These are phyloP conservation scores for Odontomyia ornata DNA, from an alignment of 2,888 invertebrate genomes.

Conservation along the genomic window DNA sequence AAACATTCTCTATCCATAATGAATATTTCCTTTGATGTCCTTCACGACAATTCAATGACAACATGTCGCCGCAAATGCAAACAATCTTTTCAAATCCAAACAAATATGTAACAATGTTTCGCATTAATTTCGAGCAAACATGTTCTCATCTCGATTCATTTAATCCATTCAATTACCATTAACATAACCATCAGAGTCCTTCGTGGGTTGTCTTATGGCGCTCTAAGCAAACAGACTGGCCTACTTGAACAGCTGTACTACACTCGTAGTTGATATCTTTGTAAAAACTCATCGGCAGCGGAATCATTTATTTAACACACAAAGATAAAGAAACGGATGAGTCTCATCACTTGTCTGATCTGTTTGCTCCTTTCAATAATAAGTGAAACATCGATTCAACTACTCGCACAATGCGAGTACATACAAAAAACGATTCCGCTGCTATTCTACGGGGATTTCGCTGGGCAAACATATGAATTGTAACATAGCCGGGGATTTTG, in stretches of 20 bases:
- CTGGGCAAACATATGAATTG: conserved; percentile 40
- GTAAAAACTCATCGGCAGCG: neutral
- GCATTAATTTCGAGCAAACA: neutral
- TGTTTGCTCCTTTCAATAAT: conserved; percentile 42
- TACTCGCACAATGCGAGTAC: too few relatives aligned
- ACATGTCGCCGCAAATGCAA: neutral
- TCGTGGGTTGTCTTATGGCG: conserved; percentile 33
- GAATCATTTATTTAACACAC: conserved; percentile 19
- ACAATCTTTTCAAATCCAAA: conserved; percentile 4
- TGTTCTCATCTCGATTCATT: conserved; percentile 14
- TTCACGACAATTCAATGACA: too few relatives aligned
- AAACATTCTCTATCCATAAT: too few relatives aligned
- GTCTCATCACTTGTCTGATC: conserved; percentile 44
- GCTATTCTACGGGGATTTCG: conserved; percentile 42
- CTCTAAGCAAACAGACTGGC: neutral
- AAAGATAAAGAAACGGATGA: neutral
- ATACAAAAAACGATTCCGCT: conserved; percentile 26
- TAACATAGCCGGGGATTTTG: conserved; percentile 39
- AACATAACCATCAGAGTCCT: neutral
- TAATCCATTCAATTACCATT: conserved; percentile 28
- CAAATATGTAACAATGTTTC: conserved; percentile 13
- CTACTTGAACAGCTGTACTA: conserved; percentile 43
- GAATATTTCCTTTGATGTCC: too few relatives aligned
- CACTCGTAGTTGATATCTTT: neutral
- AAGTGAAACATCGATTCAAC: conserved; percentile 31